Evolutionary conservation across 2,888 invertebrate genomes (phyloP).

Genomic region (Liopterus haemorrhoidalis): DNA sequence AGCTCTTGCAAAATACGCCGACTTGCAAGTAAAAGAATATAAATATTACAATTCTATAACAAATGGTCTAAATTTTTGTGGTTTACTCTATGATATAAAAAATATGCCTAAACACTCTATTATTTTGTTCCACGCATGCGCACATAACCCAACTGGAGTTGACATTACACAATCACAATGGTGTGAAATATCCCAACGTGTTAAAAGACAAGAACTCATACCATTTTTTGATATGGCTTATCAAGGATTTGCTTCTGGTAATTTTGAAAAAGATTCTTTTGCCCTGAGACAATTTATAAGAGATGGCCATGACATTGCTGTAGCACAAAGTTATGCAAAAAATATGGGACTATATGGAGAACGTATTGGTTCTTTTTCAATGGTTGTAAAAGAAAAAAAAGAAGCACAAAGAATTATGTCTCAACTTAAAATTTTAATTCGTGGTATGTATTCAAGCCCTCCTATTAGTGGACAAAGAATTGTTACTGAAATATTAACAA

Average conservation of each 20-base stretch:
- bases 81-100: constrained; percentile 57
- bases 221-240: constrained; percentile 66
- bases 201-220: constrained; percentile 51
- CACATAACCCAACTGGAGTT: constrained; percentile 63
- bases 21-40: constrained; percentile 56
- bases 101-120: constrained; percentile 58
- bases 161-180: constrained; percentile 57
- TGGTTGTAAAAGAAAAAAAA: constrained; percentile 51
- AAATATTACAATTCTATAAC: constrained; percentile 61
- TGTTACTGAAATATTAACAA: constrained; percentile 51
- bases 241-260: constrained; percentile 57
- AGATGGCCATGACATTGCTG: constrained; percentile 51
- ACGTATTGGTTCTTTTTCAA: constrained; percentile 54
- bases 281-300: constrained; percentile 54
- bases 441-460: constrained; percentile 64
- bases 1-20: constrained; percentile 57
- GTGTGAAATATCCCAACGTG: constrained; percentile 54
- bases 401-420: constrained; percentile 55
- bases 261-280: constrained; percentile 54
- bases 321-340: constrained; percentile 61
- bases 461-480: constrained; percentile 60
- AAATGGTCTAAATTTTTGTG: constrained; percentile 60
- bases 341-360: constrained; percentile 68
- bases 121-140: constrained; percentile 59
- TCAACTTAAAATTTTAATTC: constrained; percentile 58